A percentile compares a stretch with the other conserved stretches of the same genome.
These are phyloP conservation scores for Rhopalosiphum padi DNA, from an alignment of 1,140 invertebrate genomes.

Conservation along the genomic window DNA sequence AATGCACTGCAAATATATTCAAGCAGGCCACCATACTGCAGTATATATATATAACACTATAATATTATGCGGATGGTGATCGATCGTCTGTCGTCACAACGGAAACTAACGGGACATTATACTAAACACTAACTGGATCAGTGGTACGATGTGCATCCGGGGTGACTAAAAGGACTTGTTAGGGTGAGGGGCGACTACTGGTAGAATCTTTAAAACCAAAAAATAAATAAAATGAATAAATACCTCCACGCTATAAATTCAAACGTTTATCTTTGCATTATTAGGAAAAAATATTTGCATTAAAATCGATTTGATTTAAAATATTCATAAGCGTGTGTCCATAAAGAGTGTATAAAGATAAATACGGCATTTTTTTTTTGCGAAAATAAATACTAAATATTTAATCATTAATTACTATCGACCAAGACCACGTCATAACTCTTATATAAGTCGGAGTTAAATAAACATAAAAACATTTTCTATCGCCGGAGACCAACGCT, in stretches of 20 bases:
- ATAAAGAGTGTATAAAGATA: too few species aligned
- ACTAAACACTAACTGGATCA: conserved; percentile 14
- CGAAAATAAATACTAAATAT: neutral
- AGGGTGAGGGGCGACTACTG: neutral
- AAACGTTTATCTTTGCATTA: neutral
- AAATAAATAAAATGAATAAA: conserved; percentile 20
- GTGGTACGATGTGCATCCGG: neutral
- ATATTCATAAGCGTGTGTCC: neutral
- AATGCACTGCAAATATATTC: conserved; percentile 1
- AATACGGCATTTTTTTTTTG: neutral
- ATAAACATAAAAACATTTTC: neutral
- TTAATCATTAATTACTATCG: neutral
- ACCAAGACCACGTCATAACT: neutral
- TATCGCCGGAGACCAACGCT: neutral
- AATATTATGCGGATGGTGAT: conserved; percentile 2
- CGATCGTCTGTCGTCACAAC: neutral
- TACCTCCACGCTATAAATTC: neutral
- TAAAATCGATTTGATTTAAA: neutral
- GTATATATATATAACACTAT: neutral
- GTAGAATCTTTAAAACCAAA: neutral
- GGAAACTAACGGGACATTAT: conserved; percentile 5
- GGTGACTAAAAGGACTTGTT: neutral
- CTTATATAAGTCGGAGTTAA: neutral
- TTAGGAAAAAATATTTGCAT: neutral
- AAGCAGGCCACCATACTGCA: neutral